Evolutionary conservation across 37 sponge, comb jelly and placozoan species (phyloP), one percentile per base, ranked within the genome.

Genomic region (Hexactinellida sp.): DNA sequence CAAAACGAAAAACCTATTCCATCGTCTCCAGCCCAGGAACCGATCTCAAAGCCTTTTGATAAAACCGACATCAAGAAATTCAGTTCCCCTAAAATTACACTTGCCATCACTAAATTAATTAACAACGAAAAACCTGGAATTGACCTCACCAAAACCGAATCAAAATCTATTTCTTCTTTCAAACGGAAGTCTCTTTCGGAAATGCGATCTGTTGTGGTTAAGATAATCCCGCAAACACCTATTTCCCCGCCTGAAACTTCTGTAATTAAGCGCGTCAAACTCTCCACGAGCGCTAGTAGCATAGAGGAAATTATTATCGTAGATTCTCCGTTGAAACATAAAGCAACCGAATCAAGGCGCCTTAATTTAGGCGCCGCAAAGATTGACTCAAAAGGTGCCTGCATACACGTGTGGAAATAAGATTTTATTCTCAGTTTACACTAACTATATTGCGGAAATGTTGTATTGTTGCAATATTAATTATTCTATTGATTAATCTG

Each of bases 181-280:
- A 63, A 63, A 63, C 76, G 76, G 21, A 63, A 63, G 13, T 63
- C 76, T 63, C 76, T 63, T 1, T 63, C 76, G 5, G 76, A 63
- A n/a, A 32, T 63, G 76, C 3, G 34, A 63, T 25, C 76, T 3
- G 30, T n/a, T 7, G 76, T n/a, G 47, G 47, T 41, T 3, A 23
- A 28, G 34, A 10, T n/a, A 5, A 7, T 10, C 30, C 76, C 25
- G 5, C 19, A 63, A 23, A 25, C 34, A 3, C 76, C 76, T 63
- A 63, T 63, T 10, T 63, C 76, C 76, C 76, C 76, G 21, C 76
- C 76, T 10, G 76, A 63, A n/a, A 63, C 13, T 7, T 63, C 76
- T 25, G 76, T 21, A 63, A 28, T 63, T 23, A 63, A 63, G 34
- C 25, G 76, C 25, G 76, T 63, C 3, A 63, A 63, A 63, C 76